A percentile compares a stretch with the other conserved stretches of the same genome.
Conservation (phyloP, 2,113 vertebrate species). For the Axis porcinus region DNA sequence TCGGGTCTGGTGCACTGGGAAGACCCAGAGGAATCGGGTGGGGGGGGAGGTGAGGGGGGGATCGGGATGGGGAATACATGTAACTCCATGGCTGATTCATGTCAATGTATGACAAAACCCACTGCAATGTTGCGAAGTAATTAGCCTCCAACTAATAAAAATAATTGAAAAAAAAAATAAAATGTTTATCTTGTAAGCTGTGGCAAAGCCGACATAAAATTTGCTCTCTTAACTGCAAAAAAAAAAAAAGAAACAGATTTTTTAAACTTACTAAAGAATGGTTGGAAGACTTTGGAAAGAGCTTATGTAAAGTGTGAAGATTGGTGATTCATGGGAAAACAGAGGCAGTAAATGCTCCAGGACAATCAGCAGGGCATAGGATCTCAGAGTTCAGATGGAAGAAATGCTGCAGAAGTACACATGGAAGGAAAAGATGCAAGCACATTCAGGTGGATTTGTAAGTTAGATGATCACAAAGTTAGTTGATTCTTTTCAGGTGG, state of each 20-base stretch:
- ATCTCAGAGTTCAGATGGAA: background rate
- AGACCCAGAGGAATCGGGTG: too few relatives aligned
- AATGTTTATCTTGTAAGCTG: background rate
- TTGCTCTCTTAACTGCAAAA: too few relatives aligned
- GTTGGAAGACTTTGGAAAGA: background rate
- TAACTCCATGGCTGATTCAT: too few relatives aligned
- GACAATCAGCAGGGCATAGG: background rate
- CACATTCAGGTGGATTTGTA: background rate
- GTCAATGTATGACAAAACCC: too few relatives aligned
- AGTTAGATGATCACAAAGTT: background rate
- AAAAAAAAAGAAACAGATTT: background rate
- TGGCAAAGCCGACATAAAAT: background rate
- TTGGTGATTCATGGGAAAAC: background rate
- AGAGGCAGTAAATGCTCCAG: background rate
- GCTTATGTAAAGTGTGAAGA: background rate
- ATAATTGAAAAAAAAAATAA: too few relatives aligned
- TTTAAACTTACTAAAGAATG: background rate
- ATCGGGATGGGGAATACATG: too few relatives aligned
- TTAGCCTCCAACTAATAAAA: too few relatives aligned
- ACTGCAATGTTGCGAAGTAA: too few relatives aligned
- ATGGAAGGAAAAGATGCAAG: background rate
- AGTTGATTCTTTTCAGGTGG: background rate
- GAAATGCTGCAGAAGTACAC: background rate
- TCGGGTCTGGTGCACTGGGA: too few relatives aligned
- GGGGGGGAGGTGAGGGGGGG: too few relatives aligned